These are phyloP conservation scores for Phoxinus dragarum DNA, from an alignment of 2,797 vertebrate species.

Conservation along the genomic window DNA sequence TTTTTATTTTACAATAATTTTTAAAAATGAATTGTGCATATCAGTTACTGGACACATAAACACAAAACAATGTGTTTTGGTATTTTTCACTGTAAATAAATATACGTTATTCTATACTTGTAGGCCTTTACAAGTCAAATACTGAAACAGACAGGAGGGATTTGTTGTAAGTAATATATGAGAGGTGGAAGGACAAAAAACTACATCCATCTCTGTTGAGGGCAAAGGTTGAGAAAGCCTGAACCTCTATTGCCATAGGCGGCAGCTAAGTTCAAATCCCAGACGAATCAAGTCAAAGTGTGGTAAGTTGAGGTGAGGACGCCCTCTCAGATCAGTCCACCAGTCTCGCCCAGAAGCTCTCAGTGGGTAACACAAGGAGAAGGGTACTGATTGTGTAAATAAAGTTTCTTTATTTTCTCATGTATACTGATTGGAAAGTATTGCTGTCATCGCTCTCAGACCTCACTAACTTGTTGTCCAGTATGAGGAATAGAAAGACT, in stretches of 20 bases:
- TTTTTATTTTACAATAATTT: neutral
- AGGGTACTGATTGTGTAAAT: conserved; percentile 49
- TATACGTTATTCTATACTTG: neutral
- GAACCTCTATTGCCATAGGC: conserved; percentile 26
- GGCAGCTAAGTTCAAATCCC: conserved; percentile 30
- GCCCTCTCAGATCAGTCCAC: conserved; percentile 28
- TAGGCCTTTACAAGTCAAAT: neutral
- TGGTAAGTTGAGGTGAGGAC: conserved; percentile 28
- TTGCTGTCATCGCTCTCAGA: conserved; percentile 24
- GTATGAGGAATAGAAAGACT: neutral
- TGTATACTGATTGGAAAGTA: conserved; percentile 40
- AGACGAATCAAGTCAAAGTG: conserved; percentile 41
- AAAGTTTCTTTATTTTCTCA: conserved; percentile 33
- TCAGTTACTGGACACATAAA: neutral
- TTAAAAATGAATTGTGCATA: neutral
- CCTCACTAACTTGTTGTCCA: conserved; percentile 3
- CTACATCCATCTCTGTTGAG: conserved; percentile 48
- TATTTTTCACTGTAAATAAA: neutral
- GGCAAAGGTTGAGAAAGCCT: conserved; percentile 51
- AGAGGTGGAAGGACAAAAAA: neutral
- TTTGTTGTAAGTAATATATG: conserved; percentile 5
- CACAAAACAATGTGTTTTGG: neutral
- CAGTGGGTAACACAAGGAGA: conserved; percentile 47
- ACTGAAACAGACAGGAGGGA: neutral
- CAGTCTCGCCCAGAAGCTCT: conserved; percentile 30